Conservation (phyloP, 2,888 invertebrate species). For the Strigamia transsilvanica region DNA sequence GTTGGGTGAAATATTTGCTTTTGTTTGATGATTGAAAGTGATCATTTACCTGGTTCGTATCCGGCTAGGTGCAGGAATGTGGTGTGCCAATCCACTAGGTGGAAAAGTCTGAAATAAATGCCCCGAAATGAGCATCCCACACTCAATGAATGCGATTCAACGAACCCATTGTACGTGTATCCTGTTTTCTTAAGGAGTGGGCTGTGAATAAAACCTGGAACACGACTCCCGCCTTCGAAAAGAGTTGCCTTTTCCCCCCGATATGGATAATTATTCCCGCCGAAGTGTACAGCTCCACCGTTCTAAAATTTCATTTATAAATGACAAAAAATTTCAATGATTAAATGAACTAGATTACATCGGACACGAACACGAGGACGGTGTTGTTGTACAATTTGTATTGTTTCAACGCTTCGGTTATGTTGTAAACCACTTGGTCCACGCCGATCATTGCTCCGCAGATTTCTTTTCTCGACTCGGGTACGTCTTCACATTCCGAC, state of each 20-base stretch:
- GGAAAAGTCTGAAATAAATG: constrained; percentile 7
- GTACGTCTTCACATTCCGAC: background rate
- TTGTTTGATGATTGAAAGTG: background rate
- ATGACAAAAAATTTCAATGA: background rate
- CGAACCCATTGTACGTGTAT: background rate
- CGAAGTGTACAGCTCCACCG: background rate
- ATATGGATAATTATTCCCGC: constrained; percentile 63
- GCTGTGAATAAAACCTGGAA: constrained; percentile 64
- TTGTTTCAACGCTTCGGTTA: background rate
- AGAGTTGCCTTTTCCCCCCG: constrained; percentile 64
- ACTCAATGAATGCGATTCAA: background rate
- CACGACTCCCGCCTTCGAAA: constrained; percentile 66
- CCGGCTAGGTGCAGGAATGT: background rate
- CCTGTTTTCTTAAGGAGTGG: constrained; percentile 56
- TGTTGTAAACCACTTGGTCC: constrained; percentile 11
- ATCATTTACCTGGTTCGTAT: background rate
- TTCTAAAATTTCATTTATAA: background rate
- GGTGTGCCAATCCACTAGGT: constrained; percentile 18
- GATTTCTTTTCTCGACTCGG: background rate
- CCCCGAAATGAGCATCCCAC: too few relatives aligned
- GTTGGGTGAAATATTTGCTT: background rate
- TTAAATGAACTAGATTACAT: background rate
- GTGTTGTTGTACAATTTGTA: background rate
- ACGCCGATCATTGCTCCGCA: constrained; percentile 7
- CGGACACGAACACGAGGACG: background rate